Conservation (phyloP, 2,113 vertebrate species). For the Camarhynchus parvulus region DNA sequence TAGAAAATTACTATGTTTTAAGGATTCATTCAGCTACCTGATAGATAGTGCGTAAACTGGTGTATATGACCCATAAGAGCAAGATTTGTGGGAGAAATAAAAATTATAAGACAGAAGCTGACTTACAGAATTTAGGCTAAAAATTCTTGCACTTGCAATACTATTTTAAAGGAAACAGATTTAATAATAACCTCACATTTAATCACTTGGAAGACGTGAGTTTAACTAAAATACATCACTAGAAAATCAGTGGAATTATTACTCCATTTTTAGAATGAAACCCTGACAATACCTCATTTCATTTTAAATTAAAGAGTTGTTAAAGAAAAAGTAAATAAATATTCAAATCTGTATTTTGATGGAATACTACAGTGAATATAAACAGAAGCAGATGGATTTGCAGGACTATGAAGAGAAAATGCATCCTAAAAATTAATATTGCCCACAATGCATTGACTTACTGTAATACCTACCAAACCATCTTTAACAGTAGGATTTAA, state of each 20-base stretch:
- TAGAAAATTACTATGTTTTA: neutral
- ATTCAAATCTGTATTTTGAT: neutral
- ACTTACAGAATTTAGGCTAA: neutral
- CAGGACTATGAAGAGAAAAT: neutral
- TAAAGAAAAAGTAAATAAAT: neutral
- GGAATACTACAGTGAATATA: neutral
- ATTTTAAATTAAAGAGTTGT: conserved; percentile 2
- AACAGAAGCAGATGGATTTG: neutral
- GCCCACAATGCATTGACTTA: neutral
- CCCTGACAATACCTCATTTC: neutral
- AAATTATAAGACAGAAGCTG: neutral
- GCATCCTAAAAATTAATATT: conserved; percentile 1
- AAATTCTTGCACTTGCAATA: neutral
- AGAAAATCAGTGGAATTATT: conserved; percentile 11
- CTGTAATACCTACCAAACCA: neutral
- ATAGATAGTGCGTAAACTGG: neutral
- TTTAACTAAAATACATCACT: neutral
- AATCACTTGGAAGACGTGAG: neutral
- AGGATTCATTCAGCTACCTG: neutral
- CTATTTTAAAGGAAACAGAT: conserved; percentile 1
- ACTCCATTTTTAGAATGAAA: conserved; percentile 6
- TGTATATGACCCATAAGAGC: neutral
- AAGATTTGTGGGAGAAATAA: conserved; percentile 6
- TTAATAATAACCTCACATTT: neutral
- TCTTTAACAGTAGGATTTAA: conserved; percentile 58